A percentile compares a stretch with the other conserved stretches of the same genome.
Evolutionary conservation across 2,888 invertebrate genomes (phyloP).

Genomic region (Xestobium rufovillosum): DNA sequence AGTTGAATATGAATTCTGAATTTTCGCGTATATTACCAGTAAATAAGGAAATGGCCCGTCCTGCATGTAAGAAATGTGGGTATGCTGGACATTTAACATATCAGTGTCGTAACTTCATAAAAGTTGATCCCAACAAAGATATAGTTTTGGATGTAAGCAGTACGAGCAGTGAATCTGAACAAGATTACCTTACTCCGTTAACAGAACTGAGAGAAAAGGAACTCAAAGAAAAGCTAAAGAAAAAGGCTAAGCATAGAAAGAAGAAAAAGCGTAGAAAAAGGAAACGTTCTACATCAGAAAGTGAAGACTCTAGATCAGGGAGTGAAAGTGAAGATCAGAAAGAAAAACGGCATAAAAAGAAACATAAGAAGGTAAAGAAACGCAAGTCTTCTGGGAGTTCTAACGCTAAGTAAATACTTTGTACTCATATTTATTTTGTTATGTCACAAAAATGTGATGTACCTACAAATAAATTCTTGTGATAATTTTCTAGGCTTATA

Average conservation of each 20-base stretch:
- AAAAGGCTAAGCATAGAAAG: constrained; percentile 52
- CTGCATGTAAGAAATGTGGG: constrained; percentile 92
- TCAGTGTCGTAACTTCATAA: constrained; percentile 92
- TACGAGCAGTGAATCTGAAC: constrained; percentile 82
- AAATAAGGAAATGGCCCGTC: constrained; percentile 65
- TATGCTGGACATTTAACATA: constrained; percentile 94
- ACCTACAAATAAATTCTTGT: too few species aligned
- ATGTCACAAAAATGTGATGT: too few species aligned
- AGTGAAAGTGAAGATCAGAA: constrained; percentile 25
- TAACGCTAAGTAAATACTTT: too few species aligned
- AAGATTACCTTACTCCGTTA: constrained; percentile 75
- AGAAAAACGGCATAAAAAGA: constrained; percentile 20
- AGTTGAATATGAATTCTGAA: constrained; percentile 36
- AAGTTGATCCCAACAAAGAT: constrained; percentile 89
- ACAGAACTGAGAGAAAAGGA: constrained; percentile 74
- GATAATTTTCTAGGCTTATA: too few species aligned
- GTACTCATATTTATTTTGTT: too few species aligned
- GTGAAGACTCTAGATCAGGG: constrained; percentile 31
- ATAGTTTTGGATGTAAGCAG: constrained; percentile 90
- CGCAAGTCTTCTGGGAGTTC: too few species aligned
- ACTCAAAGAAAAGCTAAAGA: constrained; percentile 60
- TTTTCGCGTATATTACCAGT: constrained; percentile 47
- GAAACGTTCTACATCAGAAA: constrained; percentile 27
- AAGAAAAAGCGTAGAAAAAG: constrained; percentile 44
- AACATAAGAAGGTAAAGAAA: constrained; percentile 25